Evolutionary conservation across 2,797 vertebrate species (phyloP).

Genomic region (Syngnathus rostellatus): DNA sequence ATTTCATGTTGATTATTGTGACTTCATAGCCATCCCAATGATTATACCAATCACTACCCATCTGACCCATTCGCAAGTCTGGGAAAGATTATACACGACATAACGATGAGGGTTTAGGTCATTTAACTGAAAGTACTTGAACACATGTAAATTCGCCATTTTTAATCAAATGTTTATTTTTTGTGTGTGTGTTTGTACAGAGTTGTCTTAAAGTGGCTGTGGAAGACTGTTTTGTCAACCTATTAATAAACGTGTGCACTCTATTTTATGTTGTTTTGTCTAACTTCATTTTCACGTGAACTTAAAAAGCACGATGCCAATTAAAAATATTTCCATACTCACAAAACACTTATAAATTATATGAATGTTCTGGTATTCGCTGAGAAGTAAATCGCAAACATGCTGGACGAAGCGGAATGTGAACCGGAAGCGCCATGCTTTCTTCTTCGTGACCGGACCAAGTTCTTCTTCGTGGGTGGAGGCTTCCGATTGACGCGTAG

Average conservation of each 20-base stretch:
- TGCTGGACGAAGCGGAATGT: not conserved
- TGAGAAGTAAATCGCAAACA: not conserved
- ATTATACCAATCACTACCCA: conserved; percentile 74
- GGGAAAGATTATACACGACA: conserved; percentile 55
- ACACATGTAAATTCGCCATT: not conserved
- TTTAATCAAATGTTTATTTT: not conserved
- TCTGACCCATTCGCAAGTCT: conserved; percentile 59
- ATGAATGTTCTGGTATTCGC: not conserved
- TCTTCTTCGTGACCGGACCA: conserved; percentile 41
- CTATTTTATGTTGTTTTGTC: not conserved
- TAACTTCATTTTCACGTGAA: not conserved
- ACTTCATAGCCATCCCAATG: conserved; percentile 53
- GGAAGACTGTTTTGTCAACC: not conserved
- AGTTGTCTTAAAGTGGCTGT: not conserved
- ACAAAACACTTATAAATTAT: not conserved
- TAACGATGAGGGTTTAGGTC: conserved; percentile 55
- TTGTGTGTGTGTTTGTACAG: conserved; percentile 22
- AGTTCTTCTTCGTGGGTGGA: conserved; percentile 55
- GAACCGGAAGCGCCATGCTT: conserved; percentile 41
- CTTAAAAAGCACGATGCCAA: not conserved
- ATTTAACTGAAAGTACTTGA: not conserved
- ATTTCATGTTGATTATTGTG: not conserved
- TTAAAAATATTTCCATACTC: not conserved
- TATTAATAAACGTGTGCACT: not conserved
- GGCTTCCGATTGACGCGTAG: conserved; percentile 34